phyloP scores from a whole-genome alignment of 2,797 vertebrate species.

The Pseudopleuronectes americanus region DNA sequence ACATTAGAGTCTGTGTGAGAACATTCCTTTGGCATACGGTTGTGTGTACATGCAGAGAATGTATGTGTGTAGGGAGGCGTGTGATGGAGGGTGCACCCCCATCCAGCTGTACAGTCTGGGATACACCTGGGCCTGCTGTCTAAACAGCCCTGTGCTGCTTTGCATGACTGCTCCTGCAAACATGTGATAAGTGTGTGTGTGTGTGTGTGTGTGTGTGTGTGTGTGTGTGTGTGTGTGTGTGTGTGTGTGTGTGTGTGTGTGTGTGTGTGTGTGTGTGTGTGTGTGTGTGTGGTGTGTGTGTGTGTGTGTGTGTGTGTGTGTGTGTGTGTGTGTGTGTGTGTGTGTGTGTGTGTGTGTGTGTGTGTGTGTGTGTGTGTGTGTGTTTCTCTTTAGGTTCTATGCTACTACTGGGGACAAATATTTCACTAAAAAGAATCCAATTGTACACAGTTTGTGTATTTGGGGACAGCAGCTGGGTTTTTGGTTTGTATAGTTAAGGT shows the following conservation, averaged over 20 bases:
- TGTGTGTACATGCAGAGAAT: slow-evolving; percentile 12
- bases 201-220: background rate
- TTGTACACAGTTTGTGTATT: too few relatives aligned
- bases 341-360: too few relatives aligned
- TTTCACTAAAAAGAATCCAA: too few relatives aligned
- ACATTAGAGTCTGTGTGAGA: slow-evolving; percentile 15
- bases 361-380: too few relatives aligned
- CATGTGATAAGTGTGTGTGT: slow-evolving; percentile 33
- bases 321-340: slow-evolving; percentile 6
- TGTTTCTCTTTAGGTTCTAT: too few relatives aligned
- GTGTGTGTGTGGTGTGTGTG: too few relatives aligned
- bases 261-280: slow-evolving; percentile 3
- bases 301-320: slow-evolving; percentile 7
- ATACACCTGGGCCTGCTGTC: slow-evolving; percentile 69
- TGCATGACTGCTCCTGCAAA: slow-evolving; percentile 60
- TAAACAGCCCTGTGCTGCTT: slow-evolving; percentile 58
- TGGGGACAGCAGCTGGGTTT: too few relatives aligned
- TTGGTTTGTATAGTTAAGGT: too few relatives aligned
- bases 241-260: background rate
- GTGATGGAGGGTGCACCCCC: slow-evolving; percentile 24
- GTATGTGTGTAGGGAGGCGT: slow-evolving; percentile 6
- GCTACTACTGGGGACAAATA: too few relatives aligned
- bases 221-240: too few relatives aligned
- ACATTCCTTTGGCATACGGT: slow-evolving; percentile 18
- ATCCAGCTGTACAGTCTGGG: slow-evolving; percentile 65